Evolutionary conservation across 23 tunicate species (phyloP).

Genomic region (Ascidia mentula): DNA sequence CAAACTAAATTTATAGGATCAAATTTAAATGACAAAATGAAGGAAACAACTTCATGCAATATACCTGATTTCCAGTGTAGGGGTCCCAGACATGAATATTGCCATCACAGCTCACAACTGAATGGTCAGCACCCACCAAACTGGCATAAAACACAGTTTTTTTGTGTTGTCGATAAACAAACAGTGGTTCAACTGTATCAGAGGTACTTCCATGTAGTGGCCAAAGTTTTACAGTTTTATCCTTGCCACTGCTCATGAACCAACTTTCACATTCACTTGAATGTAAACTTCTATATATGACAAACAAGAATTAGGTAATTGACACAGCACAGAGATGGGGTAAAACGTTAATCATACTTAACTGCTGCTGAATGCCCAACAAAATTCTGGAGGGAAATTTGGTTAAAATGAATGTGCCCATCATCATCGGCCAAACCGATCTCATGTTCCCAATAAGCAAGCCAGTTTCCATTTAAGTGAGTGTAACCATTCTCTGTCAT

Average conservation of each 20-base stretch:
- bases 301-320: background rate
- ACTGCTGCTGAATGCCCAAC: conserved; percentile 70
- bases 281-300: conserved; percentile 25
- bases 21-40: background rate
- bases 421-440: conserved; percentile 69
- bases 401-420: conserved; percentile 85
- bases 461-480: conserved; percentile 80
- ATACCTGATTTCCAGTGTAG: conserved; percentile 69
- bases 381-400: conserved; percentile 54
- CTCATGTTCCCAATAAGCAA: conserved; percentile 94
- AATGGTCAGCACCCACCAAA: conserved; percentile 39
- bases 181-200: conserved; percentile 21
- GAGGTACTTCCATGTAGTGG: conserved; percentile 20
- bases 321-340: background rate
- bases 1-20: too few species aligned
- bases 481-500: conserved; percentile 31
- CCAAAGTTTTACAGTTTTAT: conserved; percentile 90
- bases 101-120: conserved; percentile 68
- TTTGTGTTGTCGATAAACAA: conserved; percentile 57
- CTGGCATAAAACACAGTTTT: conserved; percentile 44
- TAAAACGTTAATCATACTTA: conserved; percentile 32
- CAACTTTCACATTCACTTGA: conserved; percentile 66
- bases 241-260: conserved; percentile 78
- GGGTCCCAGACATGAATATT: conserved; percentile 94
- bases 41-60: background rate